Evolutionary conservation across 2,113 vertebrate genomes (phyloP), one percentile per base, ranked within the genome.

Genomic region (Gallinago undulata): DNA sequence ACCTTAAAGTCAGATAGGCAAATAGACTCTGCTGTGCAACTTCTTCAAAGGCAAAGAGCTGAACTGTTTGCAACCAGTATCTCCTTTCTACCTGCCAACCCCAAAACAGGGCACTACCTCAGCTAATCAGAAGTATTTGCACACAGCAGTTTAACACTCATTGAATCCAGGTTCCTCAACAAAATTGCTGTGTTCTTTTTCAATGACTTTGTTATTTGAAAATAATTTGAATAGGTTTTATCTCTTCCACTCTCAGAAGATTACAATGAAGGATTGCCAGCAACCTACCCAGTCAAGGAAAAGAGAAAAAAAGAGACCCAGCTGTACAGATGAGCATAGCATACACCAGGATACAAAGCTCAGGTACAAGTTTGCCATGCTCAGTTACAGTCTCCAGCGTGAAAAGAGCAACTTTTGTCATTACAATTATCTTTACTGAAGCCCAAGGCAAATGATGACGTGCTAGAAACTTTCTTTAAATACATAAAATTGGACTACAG

Each of bases 401-500:
- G 23, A 63, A 24, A 81, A 51, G 66, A 10, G 15, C 56, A 60
- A 23, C 22, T 84, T 72, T 3, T 15, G 8, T 39, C 66, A 70
- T 33, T 64, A 41, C 8, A 82, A 27, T 16, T 67, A 30, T 41
- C 27, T 50, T 76, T 59, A 63, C 25, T 48, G 24, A 86, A 21
- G 11, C 7, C 0, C 25, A 64, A 75, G 9, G 30, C 14, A 73
- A 87, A 57, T 13, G 73, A 37, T 1, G 1, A 10, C 3, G 55
- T 31, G 6, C 13, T 18, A 72, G 72, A 73, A 73, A 81, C 18
- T 28, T 39, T 12, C 13, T 69, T 76, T 19, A 53, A 43, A 69
- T 27, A 47, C 5, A 30, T 9, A 62, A 72, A 85, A 69, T 13
- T 0, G 0, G 19, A 70, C 21, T 25, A 57, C 9, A 80, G 25